Evolutionary conservation across 2,797 vertebrate species (phyloP).

Genomic region (Distichodus sexfasciatus): DNA sequence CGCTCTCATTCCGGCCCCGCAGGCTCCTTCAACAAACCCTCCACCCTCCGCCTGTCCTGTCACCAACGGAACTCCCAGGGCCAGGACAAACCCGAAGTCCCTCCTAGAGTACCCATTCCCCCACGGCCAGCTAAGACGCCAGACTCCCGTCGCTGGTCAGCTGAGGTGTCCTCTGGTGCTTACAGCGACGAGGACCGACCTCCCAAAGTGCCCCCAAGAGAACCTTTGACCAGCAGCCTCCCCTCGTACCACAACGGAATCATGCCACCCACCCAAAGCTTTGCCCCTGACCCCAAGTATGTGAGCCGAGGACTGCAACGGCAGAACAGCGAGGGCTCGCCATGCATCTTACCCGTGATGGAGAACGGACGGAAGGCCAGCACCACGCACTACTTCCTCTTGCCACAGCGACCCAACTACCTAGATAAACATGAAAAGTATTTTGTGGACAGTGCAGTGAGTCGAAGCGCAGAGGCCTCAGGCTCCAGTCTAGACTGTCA

Average conservation of each 20-base stretch:
- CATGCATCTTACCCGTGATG: slow-evolving; percentile 93
- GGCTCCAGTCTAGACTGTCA: slow-evolving; percentile 58
- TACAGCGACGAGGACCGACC: slow-evolving; percentile 92
- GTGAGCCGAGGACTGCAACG: slow-evolving; percentile 89
- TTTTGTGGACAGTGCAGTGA: slow-evolving; percentile 71
- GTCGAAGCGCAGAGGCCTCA: slow-evolving; percentile 50
- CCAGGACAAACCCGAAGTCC: slow-evolving; percentile 84
- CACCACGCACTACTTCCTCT: slow-evolving; percentile 92
- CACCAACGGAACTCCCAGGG: slow-evolving; percentile 72
- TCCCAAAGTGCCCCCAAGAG: slow-evolving; percentile 90
- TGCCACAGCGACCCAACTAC: slow-evolving; percentile 83
- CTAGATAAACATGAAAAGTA: slow-evolving; percentile 81
- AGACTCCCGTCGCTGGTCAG: slow-evolving; percentile 92
- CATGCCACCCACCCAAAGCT: slow-evolving; percentile 97
- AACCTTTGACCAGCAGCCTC: slow-evolving; percentile 83
- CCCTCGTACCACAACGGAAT: slow-evolving; percentile 90
- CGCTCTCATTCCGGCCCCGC: slow-evolving; percentile 92
- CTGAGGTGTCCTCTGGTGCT: slow-evolving; percentile 86
- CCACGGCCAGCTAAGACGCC: slow-evolving; percentile 80
- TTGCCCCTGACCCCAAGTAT: slow-evolving; percentile 94
- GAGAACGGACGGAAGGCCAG: slow-evolving; percentile 90
- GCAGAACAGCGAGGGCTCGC: slow-evolving; percentile 90
- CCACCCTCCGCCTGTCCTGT: slow-evolving; percentile 69
- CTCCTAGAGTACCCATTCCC: slow-evolving; percentile 88
- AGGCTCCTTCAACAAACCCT: slow-evolving; percentile 88